Conservation (phyloP, 2,113 vertebrate species). For the Laticauda colubrina region DNA sequence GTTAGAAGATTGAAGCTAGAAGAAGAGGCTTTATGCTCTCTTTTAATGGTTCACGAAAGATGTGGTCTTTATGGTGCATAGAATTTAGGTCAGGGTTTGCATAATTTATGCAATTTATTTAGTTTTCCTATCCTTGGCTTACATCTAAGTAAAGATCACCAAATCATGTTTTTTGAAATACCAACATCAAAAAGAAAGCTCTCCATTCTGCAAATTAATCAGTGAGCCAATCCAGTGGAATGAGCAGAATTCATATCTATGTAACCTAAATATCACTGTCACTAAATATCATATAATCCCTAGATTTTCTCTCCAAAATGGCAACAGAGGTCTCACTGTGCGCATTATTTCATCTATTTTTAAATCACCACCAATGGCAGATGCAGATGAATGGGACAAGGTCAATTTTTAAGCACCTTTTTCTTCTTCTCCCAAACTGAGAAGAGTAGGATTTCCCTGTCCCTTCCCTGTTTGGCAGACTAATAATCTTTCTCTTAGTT, state of each 20-base stretch:
- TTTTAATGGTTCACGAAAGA: background rate
- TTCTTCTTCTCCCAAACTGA: too few species aligned
- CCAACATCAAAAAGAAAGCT: background rate
- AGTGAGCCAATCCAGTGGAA: background rate
- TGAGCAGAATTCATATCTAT: background rate
- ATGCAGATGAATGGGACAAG: background rate
- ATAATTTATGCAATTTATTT: background rate
- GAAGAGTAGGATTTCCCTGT: background rate
- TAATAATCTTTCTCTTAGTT: background rate
- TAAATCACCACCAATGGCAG: background rate
- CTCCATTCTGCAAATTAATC: background rate
- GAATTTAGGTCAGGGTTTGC: background rate
- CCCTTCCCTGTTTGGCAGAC: background rate
- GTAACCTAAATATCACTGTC: background rate
- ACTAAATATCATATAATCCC: background rate
- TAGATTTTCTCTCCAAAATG: background rate
- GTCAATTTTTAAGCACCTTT: background rate
- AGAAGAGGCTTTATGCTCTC: background rate
- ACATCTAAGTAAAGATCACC: background rate
- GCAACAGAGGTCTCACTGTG: background rate
- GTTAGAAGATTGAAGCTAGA: background rate
- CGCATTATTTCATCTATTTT: background rate
- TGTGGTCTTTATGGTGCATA: rapidly evolving
- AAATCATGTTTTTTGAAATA: background rate
- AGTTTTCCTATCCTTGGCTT: background rate